phyloP scores from a whole-genome alignment of 2,888 invertebrate species.

The Drosophila pullipes region DNA sequence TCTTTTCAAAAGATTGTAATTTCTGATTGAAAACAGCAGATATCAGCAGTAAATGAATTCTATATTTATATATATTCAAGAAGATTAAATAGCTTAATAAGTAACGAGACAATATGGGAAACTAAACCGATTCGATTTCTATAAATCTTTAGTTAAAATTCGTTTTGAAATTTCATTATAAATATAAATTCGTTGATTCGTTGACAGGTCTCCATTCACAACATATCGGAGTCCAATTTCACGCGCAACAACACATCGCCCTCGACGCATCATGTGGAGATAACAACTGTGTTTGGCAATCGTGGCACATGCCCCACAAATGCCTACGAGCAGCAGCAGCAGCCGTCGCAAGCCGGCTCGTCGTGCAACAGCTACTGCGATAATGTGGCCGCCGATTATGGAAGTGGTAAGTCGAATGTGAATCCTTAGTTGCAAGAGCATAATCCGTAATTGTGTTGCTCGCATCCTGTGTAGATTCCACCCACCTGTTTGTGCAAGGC shows the following conservation, averaged over 20 bases:
- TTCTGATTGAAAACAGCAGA: not conserved
- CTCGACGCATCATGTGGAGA: conserved; percentile 84
- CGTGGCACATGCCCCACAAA: conserved; percentile 67
- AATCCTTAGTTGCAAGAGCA: not conserved
- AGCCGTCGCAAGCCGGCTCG: conserved; percentile 51
- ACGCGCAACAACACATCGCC: conserved; percentile 82
- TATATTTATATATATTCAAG: not conserved
- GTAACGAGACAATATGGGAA: not conserved
- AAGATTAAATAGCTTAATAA: not conserved
- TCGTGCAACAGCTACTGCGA: conserved; percentile 76
- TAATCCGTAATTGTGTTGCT: not conserved
- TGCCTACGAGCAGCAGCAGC: conserved; percentile 71
- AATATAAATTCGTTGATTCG: not conserved
- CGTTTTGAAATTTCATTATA: not conserved
- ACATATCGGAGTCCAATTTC: conserved; percentile 85
- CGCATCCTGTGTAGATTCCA: conserved; percentile 62
- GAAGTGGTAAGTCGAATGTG: conserved; percentile 63
- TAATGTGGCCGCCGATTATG: conserved; percentile 73
- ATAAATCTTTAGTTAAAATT: not conserved
- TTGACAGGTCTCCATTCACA: conserved; percentile 85
- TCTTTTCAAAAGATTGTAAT: not conserved
- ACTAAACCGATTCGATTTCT: not conserved
- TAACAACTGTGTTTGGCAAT: conserved; percentile 83
- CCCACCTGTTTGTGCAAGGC: conserved; percentile 92
- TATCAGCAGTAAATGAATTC: not conserved